A percentile compares a stretch with the other conserved stretches of the same genome.
These are phyloP conservation scores for Escarpia spicata DNA, from an alignment of 2,888 invertebrate genomes.

Conservation along the genomic window DNA sequence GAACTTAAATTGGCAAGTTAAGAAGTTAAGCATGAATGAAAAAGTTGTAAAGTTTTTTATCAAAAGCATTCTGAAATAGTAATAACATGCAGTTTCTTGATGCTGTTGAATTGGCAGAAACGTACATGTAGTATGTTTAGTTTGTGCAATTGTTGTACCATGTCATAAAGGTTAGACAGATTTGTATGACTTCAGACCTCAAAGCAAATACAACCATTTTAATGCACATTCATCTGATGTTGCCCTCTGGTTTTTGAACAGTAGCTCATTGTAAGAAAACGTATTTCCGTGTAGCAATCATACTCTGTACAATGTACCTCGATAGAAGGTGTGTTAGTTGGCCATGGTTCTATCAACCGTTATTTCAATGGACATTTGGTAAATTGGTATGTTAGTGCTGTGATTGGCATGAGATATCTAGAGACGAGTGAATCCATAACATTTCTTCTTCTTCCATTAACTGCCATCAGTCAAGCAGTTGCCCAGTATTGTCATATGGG, in stretches of 20 bases:
- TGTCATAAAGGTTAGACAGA: neutral
- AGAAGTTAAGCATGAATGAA: neutral
- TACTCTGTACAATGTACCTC: neutral
- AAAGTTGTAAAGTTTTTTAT: neutral
- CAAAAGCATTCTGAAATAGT: neutral
- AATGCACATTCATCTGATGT: neutral
- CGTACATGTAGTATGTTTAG: neutral
- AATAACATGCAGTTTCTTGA: neutral
- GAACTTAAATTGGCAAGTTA: neutral
- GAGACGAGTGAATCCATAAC: no score
- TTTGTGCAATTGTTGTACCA: neutral
- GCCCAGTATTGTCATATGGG: no score
- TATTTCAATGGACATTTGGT: neutral
- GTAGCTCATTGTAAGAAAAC: neutral
- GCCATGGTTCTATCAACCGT: neutral
- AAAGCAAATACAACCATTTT: neutral
- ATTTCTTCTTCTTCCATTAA: no score
- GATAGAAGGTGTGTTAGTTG: neutral
- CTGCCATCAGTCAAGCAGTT: no score
- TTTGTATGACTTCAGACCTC: neutral
- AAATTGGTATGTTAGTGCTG: no score
- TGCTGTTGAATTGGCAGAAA: neutral
- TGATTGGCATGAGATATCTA: no score
- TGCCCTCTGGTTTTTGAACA: neutral
- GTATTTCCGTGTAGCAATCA: neutral